These are phyloP conservation scores for Amphipyra berbera DNA, from an alignment of 2,888 invertebrate genomes.

Conservation along the genomic window DNA sequence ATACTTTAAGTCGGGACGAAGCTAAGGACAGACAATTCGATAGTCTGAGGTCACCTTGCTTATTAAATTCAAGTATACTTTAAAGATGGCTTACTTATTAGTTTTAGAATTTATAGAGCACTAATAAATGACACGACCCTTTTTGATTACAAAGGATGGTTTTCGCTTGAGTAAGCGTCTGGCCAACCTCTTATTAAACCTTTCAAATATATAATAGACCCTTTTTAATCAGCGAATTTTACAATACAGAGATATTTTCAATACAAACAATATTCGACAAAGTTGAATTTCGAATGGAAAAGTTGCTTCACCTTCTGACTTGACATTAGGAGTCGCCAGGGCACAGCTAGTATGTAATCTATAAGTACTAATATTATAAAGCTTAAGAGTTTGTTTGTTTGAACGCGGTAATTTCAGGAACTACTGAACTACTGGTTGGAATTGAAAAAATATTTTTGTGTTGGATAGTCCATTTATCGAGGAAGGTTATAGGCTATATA, in stretches of 20 bases:
- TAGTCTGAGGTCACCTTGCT: constrained; percentile 26
- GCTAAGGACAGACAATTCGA: constrained; percentile 19
- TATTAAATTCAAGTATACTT: constrained; percentile 5
- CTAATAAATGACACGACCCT: not conserved
- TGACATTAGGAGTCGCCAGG: not conserved
- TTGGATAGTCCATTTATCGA: too few species aligned
- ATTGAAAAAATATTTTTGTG: too few species aligned
- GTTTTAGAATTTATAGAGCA: constrained; percentile 8
- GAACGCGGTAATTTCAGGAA: too few species aligned
- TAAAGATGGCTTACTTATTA: constrained; percentile 17
- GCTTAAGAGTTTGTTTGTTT: too few species aligned
- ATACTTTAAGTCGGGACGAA: constrained; percentile 7
- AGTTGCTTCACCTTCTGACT: constrained; percentile 5
- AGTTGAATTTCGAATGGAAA: constrained; percentile 33
- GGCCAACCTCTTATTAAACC: constrained; percentile 9
- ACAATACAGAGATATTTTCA: not conserved
- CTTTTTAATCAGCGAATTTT: constrained; percentile 16
- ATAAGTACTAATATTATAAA: too few species aligned
- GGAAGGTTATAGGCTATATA: too few species aligned
- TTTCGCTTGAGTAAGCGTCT: constrained; percentile 20
- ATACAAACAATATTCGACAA: not conserved
- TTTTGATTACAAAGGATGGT: constrained; percentile 27
- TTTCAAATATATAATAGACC: constrained; percentile 17
- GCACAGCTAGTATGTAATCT: not conserved
- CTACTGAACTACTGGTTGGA: too few species aligned